A percentile compares a stretch with the other conserved stretches of the same genome.
Evolutionary conservation across 2,797 vertebrate species (phyloP).

Genomic region (Adelosebastes latens): DNA sequence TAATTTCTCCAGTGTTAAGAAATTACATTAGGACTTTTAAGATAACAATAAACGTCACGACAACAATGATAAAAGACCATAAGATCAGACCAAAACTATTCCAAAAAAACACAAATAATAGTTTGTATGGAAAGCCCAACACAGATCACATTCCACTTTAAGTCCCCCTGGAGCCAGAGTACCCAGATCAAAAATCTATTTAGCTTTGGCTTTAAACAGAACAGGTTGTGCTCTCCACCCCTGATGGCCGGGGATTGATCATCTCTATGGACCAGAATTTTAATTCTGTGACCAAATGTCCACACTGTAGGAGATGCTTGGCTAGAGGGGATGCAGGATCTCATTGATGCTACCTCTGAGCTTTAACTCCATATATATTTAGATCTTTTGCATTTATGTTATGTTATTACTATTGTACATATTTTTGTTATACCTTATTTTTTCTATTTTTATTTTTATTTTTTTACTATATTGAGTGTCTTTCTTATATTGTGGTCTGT

Average conservation of each 20-base stretch:
- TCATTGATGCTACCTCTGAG: neutral
- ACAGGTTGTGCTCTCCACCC: conserved; percentile 14
- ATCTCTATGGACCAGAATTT: conserved; percentile 13
- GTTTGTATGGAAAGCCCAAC: neutral
- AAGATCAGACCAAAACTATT: neutral
- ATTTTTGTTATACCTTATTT: neutral
- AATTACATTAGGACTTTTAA: neutral
- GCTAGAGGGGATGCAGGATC: neutral
- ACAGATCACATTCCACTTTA: neutral
- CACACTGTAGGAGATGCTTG: conserved; percentile 4
- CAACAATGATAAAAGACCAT: neutral
- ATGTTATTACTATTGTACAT: neutral
- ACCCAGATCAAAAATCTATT: neutral
- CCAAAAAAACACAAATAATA: neutral
- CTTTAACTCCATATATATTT: neutral
- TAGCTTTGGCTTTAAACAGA: conserved; percentile 1
- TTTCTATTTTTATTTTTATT: neutral
- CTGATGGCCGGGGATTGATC: conserved; percentile 5
- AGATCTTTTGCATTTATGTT: neutral
- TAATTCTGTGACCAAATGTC: conserved; percentile 28
- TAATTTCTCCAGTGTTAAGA: neutral
- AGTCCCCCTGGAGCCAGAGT: neutral
- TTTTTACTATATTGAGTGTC: neutral
- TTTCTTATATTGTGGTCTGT: neutral
- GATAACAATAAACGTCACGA: neutral